Evolutionary conservation across 2,113 vertebrate species (phyloP).

Genomic region (Piliocolobus tephrosceles): DNA sequence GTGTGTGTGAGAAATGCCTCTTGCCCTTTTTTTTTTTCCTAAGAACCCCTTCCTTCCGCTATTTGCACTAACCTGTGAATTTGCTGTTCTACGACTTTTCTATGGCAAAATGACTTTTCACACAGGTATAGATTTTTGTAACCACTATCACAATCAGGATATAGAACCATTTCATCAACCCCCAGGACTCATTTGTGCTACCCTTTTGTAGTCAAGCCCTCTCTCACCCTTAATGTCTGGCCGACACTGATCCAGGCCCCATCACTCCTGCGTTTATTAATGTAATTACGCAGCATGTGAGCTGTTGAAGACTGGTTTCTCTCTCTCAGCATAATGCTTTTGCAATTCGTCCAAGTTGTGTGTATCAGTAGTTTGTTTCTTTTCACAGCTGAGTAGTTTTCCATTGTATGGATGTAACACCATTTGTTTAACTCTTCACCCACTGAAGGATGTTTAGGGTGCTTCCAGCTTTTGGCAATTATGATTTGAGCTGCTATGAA

Average conservation of each 20-base stretch:
- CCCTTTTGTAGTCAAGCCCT: neutral
- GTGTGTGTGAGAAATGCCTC: neutral
- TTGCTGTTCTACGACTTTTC: no score
- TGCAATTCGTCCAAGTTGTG: neutral
- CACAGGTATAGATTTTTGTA: neutral
- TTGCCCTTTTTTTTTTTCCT: no score
- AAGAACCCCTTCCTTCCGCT: no score
- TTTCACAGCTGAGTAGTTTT: slow-evolving; percentile 28
- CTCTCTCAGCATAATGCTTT: neutral
- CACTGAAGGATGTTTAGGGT: neutral
- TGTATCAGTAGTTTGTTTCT: neutral
- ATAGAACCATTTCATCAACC: neutral
- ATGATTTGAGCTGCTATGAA: neutral
- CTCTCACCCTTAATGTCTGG: neutral
- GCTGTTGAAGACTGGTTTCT: neutral
- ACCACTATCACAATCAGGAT: neutral
- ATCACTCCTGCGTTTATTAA: neutral
- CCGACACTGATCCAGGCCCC: neutral
- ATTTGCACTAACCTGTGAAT: no score
- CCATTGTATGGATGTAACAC: neutral
- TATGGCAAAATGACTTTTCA: neutral
- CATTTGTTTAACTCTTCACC: slow-evolving; percentile 13
- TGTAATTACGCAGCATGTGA: neutral
- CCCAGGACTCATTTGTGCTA: neutral
- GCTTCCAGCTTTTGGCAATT: neutral